phyloP scores from a whole-genome alignment of 2,888 invertebrate genomes.

The Thumatha senex region DNA sequence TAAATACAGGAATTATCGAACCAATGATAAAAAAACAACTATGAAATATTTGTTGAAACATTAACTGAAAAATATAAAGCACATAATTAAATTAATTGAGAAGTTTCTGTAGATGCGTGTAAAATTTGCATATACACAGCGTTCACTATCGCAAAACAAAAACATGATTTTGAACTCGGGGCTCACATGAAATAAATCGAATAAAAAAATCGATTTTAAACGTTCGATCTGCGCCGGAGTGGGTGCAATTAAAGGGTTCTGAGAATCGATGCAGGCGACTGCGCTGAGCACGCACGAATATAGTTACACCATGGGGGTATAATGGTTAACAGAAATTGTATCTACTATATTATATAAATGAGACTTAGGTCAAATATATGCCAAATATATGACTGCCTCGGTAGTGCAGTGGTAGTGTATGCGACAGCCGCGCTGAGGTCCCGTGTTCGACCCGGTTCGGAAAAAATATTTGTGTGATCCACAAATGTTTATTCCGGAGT shows the following conservation, averaged over 20 bases:
- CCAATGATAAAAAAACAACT: too few species aligned
- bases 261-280: slow-evolving; percentile 64
- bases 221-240: slow-evolving; percentile 77
- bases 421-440: too few species aligned
- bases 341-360: neutral
- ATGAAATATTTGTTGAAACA: too few species aligned
- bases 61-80: slow-evolving; percentile 31
- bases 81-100: slow-evolving; percentile 73
- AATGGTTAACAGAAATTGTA: slow-evolving; percentile 42
- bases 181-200: slow-evolving; percentile 77
- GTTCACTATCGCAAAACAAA: slow-evolving; percentile 69
- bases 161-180: slow-evolving; percentile 69
- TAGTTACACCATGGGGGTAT: slow-evolving; percentile 47
- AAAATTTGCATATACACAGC: slow-evolving; percentile 81
- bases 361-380: neutral
- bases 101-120: slow-evolving; percentile 79
- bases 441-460: too few species aligned
- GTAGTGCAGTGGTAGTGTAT: too few species aligned
- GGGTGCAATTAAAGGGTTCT: slow-evolving; percentile 82
- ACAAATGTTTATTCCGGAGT: too few species aligned
- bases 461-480: too few species aligned
- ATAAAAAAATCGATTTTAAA: slow-evolving; percentile 81
- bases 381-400: too few species aligned
- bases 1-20: too few species aligned
- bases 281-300: slow-evolving; percentile 62